Conservation (phyloP, 2,113 vertebrate species). For the Potamarius usumacintae region DNA sequence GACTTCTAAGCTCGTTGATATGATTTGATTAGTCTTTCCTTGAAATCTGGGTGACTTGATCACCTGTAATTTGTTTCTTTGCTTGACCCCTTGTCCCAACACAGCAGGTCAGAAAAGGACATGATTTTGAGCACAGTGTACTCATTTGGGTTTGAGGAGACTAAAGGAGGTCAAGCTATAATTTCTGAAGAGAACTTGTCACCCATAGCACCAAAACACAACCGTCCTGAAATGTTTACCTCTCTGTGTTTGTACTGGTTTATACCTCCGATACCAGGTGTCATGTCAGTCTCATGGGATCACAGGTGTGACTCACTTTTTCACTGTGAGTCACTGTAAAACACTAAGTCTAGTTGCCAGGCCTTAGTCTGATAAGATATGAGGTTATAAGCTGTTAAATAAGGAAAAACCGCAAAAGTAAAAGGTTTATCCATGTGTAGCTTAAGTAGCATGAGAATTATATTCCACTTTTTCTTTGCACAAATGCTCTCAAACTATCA, state of each 20-base stretch:
- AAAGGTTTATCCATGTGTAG: neutral
- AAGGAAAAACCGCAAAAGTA: neutral
- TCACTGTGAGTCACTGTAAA: neutral
- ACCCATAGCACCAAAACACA: neutral
- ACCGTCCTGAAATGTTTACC: neutral
- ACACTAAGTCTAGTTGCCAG: no score
- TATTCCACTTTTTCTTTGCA: neutral
- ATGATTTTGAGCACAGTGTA: neutral
- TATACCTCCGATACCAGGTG: neutral
- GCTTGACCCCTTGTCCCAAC: neutral
- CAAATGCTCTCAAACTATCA: neutral
- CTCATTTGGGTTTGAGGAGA: neutral
- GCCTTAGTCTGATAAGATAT: neutral
- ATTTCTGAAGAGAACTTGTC: neutral
- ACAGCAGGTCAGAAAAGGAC: neutral
- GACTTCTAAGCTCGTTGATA: neutral
- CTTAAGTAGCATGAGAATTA: neutral
- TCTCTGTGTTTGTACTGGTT: neutral
- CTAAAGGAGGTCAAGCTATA: neutral
- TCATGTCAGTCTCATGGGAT: slow-evolving; percentile 9
- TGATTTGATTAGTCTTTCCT: neutral
- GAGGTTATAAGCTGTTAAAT: neutral
- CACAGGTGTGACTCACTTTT: slow-evolving; percentile 1
- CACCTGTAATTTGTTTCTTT: neutral
- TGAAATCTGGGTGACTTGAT: neutral